These are phyloP conservation scores for Spisula solida DNA, from an alignment of 2,888 invertebrate species.

Conservation along the genomic window DNA sequence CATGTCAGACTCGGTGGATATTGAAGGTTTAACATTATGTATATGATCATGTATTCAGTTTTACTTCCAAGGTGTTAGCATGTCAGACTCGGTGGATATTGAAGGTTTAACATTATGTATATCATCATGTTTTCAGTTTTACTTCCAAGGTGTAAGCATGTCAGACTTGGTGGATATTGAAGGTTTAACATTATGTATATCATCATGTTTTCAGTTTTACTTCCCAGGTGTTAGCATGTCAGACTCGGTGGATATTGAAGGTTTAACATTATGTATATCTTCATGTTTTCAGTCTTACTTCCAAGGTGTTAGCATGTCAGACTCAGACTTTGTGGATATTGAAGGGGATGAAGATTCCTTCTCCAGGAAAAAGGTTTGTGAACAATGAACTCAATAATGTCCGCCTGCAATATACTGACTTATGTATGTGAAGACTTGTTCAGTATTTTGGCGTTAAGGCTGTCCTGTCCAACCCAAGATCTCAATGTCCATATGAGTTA, in stretches of 20 bases:
- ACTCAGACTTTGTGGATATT: constrained; percentile 87
- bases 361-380: constrained; percentile 44
- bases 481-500: too few species aligned
- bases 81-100: constrained; percentile 85
- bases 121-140: constrained; percentile 37
- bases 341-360: constrained; percentile 84
- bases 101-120: constrained; percentile 80
- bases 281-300: constrained; percentile 55
- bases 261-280: constrained; percentile 46
- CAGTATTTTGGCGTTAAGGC: neutral
- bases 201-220: constrained; percentile 42
- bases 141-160: constrained; percentile 65
- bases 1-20: constrained; percentile 84
- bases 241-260: constrained; percentile 87
- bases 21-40: too few species aligned
- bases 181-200: constrained; percentile 71
- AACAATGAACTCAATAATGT: neutral
- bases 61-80: constrained; percentile 64
- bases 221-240: constrained; percentile 65
- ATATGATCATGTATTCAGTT: constrained; percentile 20
- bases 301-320: constrained; percentile 68
- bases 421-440: neutral
- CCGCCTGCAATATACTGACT: neutral
- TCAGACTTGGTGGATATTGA: constrained; percentile 87
- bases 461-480: too few species aligned